Conservation (phyloP, 2,113 vertebrate species). For the Sturnira hondurensis region DNA sequence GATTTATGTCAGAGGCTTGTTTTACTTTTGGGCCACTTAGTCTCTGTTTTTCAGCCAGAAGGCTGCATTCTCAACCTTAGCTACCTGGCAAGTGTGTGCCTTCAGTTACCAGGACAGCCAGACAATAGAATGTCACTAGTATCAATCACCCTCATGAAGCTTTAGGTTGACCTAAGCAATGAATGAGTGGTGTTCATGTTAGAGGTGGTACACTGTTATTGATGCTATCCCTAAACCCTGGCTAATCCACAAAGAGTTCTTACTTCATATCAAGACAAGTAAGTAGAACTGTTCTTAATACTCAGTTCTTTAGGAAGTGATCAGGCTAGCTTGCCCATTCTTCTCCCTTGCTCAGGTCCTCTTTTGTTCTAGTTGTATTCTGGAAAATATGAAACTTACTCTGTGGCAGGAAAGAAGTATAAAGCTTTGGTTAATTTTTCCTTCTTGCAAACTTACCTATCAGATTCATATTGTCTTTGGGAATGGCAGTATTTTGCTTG, state of each 20-base stretch:
- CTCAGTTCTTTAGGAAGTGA: neutral
- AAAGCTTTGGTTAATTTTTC: neutral
- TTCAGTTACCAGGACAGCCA: neutral
- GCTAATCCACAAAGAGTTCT: neutral
- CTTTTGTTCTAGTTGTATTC: neutral
- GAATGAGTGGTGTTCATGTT: neutral
- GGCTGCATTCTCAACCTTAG: neutral
- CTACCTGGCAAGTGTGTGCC: neutral
- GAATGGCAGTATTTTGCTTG: neutral
- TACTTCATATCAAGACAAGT: neutral
- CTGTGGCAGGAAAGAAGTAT: neutral
- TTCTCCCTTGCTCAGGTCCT: neutral
- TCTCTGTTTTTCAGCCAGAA: neutral
- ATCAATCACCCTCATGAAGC: neutral
- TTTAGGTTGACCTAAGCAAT: neutral
- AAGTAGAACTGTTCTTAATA: neutral
- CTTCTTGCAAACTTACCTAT: neutral
- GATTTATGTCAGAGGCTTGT: neutral
- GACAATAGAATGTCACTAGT: neutral
- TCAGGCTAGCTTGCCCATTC: neutral
- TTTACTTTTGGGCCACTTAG: neutral
- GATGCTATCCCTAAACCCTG: neutral
- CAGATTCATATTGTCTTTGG: neutral
- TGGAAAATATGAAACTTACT: neutral
- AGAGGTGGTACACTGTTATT: neutral